Conservation (phyloP, 2,797 vertebrate genomes). For the Amblyopsis hoosieri region DNA sequence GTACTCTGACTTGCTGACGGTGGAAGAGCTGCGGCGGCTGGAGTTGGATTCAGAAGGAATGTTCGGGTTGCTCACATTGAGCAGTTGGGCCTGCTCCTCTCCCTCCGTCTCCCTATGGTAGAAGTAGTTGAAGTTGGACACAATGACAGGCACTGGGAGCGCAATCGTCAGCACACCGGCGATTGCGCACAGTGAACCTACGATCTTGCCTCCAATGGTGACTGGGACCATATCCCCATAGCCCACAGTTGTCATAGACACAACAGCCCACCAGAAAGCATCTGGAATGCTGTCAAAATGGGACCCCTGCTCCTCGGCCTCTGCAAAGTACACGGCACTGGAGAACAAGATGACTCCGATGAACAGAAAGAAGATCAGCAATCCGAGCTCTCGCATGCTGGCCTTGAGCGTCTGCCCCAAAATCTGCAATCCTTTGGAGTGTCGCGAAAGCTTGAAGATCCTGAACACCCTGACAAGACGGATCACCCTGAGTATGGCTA, state of each 20-base stretch:
- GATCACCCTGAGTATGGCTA: conserved; percentile 99
- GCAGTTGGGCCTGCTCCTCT: conserved; percentile 97
- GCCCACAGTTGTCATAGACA: conserved; percentile 99
- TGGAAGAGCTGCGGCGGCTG: conserved; percentile 96
- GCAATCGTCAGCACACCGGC: conserved; percentile 99
- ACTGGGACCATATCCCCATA: conserved; percentile 99
- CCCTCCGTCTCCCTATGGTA: conserved; percentile 99
- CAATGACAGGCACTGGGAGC: conserved; percentile 98
- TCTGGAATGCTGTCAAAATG: conserved; percentile 96
- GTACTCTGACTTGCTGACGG: conserved; percentile 98
- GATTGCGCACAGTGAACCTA: conserved; percentile 98
- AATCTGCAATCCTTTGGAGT: conserved; percentile 99
- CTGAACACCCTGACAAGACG: conserved; percentile 98
- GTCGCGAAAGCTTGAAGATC: conserved; percentile 99
- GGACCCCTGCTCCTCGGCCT: conserved; percentile 93
- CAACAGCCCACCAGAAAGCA: conserved; percentile 99
- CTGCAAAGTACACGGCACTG: conserved; percentile 98
- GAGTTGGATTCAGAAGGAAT: conserved; percentile 95
- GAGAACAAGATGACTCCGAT: conserved; percentile 99
- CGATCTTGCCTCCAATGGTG: conserved; percentile 99
- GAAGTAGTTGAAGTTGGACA: conserved; percentile 99
- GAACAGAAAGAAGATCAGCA: conserved; percentile 99
- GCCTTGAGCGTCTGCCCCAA: conserved; percentile 98
- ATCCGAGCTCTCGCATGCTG: conserved; percentile 97
- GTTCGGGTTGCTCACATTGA: conserved; percentile 96